Evolutionary conservation across 2,888 invertebrate genomes (phyloP), one percentile per base, ranked within the genome.

Genomic region (Pheosia gnoma): DNA sequence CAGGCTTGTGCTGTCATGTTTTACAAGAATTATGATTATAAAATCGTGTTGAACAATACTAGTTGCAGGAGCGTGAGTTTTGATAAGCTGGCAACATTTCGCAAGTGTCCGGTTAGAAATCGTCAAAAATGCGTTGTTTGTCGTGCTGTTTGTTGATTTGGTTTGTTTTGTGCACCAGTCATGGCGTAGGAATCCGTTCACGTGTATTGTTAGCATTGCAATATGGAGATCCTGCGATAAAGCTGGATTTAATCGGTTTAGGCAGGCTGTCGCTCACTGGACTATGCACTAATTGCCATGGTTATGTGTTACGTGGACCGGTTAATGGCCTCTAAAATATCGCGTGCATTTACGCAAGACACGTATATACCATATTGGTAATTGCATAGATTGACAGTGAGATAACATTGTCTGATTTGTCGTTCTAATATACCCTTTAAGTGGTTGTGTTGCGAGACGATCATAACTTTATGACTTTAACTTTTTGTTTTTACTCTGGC

Each of bases 201-300:
- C 76, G 80, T 74, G 81, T 84, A 84, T 87, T 90, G 85, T 88
- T 84, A 77, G 80, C 72, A 72, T 70, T 68, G 78, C 78, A 73
- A 76, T 71, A 67, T 67, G 77, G 72, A 75, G 85, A 85, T 90
- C 81, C 86, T 77, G 81, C 82, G 89, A 89, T 89, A 89, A 85
- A 84, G 82, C 85, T 81, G 80, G 81, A 10, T n/a, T 5, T 91
- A 91, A 92, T 90, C 89, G 84, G 84, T 85, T 92, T 89, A 88
- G 86, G 84, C 83, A 87, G 88, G 89, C 88, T 88, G 89, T 91
- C 90, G 87, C 86, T 92, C 89, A 90, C 83, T 71, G 81, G 82
- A 80, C 86, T 86, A 86, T 86, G 86, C 86, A 85, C 89, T 91
- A 90, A 92, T 91, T 90, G 89, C 87, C 80, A 81, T 81, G 85